These are phyloP conservation scores for Myotis pilosus DNA, from an alignment of 2,797 vertebrate species.

Conservation along the genomic window DNA sequence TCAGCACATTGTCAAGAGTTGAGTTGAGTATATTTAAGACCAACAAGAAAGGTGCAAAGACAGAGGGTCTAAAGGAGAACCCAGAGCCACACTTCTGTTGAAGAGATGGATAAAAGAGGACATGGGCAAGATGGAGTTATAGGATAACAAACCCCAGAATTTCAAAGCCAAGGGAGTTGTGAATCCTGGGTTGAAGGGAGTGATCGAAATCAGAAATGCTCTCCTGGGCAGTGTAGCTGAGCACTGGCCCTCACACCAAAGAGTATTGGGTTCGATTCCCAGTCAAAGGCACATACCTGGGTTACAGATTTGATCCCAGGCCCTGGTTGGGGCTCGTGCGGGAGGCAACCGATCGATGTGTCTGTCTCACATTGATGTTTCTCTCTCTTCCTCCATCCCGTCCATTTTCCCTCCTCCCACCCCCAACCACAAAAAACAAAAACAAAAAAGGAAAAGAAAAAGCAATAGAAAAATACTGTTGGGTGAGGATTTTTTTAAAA, in stretches of 20 bases:
- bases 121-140: accelerated
- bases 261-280: neutral
- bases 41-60: neutral
- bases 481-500: too few species aligned
- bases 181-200: neutral
- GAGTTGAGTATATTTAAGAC: neutral
- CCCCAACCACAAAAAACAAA: too few species aligned
- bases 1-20: neutral
- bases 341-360: neutral
- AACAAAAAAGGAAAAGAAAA: too few species aligned
- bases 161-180: neutral
- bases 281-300: neutral
- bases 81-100: too few species aligned
- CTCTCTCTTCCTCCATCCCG: neutral
- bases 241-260: neutral
- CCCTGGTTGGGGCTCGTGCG: too few species aligned
- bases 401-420: neutral
- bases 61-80: neutral
- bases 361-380: neutral
- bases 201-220: neutral
- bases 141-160: too few species aligned
- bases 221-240: neutral
- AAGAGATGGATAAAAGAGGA: neutral
- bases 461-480: too few species aligned
- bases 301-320: neutral